Evolutionary conservation across 1,140 invertebrate genomes (phyloP).

Genomic region (Magallana angulata): DNA sequence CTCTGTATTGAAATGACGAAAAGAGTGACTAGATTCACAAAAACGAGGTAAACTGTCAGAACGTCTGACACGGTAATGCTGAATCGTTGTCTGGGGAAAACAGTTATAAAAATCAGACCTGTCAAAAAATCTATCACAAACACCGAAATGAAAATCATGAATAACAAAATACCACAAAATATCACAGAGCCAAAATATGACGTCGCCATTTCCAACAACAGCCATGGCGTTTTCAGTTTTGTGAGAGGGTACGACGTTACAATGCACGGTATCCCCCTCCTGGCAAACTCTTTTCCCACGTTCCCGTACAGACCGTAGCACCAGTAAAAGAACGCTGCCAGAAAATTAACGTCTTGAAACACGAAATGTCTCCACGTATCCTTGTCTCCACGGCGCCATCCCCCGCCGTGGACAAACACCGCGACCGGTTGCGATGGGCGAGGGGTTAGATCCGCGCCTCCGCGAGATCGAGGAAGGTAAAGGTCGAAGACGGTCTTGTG

Average conservation of each 20-base stretch:
- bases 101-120: background rate
- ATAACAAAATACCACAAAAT: background rate
- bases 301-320: conserved; percentile 52
- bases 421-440: conserved; percentile 42
- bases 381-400: conserved; percentile 60
- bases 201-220: conserved; percentile 47
- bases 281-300: conserved; percentile 52
- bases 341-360: conserved; percentile 53
- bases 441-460: background rate
- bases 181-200: conserved; percentile 43
- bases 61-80: background rate
- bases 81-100: background rate
- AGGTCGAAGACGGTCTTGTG: conserved; percentile 21
- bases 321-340: conserved; percentile 43
- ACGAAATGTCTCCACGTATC: conserved; percentile 57
- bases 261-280: conserved; percentile 54
- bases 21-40: background rate
- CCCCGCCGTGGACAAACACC: conserved; percentile 63
- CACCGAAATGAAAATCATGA: background rate
- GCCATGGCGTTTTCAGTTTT: conserved; percentile 43
- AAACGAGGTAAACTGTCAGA: background rate
- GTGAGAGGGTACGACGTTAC: conserved; percentile 57
- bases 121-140: background rate
- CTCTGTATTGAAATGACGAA: background rate
- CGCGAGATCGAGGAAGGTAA: background rate